phyloP scores from a whole-genome alignment of 2,888 invertebrate species.

The Eupithecia dodoneata region DNA sequence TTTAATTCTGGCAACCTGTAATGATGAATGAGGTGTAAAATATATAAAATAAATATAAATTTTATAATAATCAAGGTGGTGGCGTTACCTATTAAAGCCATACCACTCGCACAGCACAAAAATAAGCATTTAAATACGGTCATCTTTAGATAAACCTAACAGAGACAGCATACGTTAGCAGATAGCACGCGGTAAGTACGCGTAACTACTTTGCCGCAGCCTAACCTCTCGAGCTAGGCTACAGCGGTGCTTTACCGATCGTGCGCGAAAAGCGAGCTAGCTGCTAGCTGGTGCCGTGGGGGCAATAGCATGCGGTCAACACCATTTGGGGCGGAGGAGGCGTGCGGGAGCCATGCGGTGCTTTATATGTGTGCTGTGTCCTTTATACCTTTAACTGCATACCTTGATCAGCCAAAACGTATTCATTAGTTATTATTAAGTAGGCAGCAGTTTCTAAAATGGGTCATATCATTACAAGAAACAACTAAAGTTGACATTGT shows the following conservation, averaged over 20 bases:
- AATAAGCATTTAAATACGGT: too few relatives aligned
- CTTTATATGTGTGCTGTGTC: background rate
- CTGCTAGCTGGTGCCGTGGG: background rate
- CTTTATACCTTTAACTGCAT: background rate
- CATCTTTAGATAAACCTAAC: too few relatives aligned
- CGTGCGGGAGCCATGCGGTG: background rate
- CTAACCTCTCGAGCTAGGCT: too few relatives aligned
- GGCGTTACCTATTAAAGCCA: too few relatives aligned
- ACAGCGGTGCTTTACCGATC: background rate
- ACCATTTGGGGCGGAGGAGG: background rate
- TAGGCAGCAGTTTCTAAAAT: slow-evolving; percentile 1
- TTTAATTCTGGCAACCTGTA: too few relatives aligned
- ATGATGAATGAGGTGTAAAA: too few relatives aligned
- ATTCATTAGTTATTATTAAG: background rate
- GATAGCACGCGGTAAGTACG: background rate
- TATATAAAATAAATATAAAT: too few relatives aligned
- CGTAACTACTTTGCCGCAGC: too few relatives aligned
- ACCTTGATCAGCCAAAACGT: background rate
- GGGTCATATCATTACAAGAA: slow-evolving; percentile 24
- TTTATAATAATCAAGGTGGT: too few relatives aligned
- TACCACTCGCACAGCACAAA: too few relatives aligned
- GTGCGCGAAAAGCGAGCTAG: background rate
- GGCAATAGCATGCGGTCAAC: background rate
- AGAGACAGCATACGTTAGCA: too few relatives aligned
- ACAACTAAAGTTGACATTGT: slow-evolving; percentile 40